Evolutionary conservation across 2,797 vertebrate species (phyloP).

Genomic region (Alectoris magna): DNA sequence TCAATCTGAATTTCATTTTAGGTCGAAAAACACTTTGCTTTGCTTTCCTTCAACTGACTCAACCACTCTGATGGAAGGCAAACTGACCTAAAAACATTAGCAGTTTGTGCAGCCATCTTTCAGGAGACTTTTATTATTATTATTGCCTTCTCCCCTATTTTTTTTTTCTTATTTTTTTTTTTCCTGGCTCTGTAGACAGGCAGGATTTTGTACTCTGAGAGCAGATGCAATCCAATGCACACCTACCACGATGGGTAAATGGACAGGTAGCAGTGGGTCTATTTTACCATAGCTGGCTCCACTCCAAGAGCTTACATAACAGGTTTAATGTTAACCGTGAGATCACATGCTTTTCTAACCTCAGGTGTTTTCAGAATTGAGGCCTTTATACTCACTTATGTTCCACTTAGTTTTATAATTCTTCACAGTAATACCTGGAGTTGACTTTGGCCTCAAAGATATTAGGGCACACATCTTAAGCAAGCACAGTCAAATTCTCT

Average conservation of each 20-base stretch:
- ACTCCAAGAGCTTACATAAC: neutral
- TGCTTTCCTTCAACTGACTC: neutral
- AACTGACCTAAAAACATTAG: neutral
- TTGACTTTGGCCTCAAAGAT: slow-evolving; percentile 27
- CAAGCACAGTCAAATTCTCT: neutral
- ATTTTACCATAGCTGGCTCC: neutral
- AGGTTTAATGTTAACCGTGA: neutral
- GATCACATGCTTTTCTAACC: slow-evolving; percentile 7
- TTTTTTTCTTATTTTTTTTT: neutral
- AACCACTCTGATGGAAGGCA: neutral
- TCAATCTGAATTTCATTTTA: neutral
- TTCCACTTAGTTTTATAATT: slow-evolving; percentile 34
- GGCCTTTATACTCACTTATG: neutral
- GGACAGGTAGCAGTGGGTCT: neutral
- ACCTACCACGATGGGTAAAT: neutral
- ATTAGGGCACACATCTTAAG: neutral
- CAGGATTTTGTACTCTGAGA: neutral
- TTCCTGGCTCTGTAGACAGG: neutral
- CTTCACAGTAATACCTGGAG: neutral
- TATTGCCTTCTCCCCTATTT: neutral
- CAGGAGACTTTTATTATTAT: neutral
- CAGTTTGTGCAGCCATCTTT: neutral
- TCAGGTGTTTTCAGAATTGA: neutral
- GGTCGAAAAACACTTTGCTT: neutral
- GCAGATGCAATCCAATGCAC: fast-evolving